These are phyloP conservation scores for Ectemnius cavifrons DNA, from an alignment of 2,888 invertebrate genomes.

Conservation along the genomic window DNA sequence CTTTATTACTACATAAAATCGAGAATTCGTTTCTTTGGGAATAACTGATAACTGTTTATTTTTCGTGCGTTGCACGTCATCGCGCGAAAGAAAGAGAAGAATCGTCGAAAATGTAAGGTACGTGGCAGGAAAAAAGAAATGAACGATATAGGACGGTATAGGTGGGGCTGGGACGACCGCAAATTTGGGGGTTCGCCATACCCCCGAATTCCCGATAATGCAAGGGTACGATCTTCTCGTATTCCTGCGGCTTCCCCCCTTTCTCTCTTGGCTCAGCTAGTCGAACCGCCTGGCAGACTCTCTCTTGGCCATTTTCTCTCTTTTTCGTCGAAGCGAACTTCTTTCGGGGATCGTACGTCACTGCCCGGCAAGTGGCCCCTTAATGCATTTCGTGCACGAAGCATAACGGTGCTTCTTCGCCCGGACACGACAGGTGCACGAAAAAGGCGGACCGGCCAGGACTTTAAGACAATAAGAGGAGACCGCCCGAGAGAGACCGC, in stretches of 20 bases:
- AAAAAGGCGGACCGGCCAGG: slow-evolving; percentile 38
- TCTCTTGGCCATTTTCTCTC: too few species aligned
- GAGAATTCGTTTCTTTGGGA: too few species aligned
- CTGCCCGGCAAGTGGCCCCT: slow-evolving; percentile 32
- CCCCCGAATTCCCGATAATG: slow-evolving; percentile 35
- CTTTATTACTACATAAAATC: too few species aligned
- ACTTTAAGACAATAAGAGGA: slow-evolving; percentile 5
- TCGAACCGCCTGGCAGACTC: too few species aligned
- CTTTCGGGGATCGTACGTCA: slow-evolving; percentile 4
- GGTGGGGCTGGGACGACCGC: slow-evolving; percentile 18
- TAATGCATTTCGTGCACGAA: slow-evolving; percentile 54
- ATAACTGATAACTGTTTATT: too few species aligned
- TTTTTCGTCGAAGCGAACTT: neutral
- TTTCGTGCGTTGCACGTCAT: too few species aligned
- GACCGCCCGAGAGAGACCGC: neutral
- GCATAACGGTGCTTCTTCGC: slow-evolving; percentile 59
- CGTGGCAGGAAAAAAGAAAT: too few species aligned
- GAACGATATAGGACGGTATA: too few species aligned
- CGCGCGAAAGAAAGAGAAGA: too few species aligned
- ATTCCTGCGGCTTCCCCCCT: slow-evolving; percentile 9
- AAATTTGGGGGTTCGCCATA: slow-evolving; percentile 33
- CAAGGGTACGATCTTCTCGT: slow-evolving; percentile 23
- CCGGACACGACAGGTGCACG: slow-evolving; percentile 56
- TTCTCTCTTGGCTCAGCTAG: slow-evolving; percentile 11
- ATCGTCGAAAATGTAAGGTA: too few species aligned